Evolutionary conservation across 2,113 vertebrate species (phyloP), one percentile per base, ranked within the genome.

Genomic region (Phylloscopus whistleri): DNA sequence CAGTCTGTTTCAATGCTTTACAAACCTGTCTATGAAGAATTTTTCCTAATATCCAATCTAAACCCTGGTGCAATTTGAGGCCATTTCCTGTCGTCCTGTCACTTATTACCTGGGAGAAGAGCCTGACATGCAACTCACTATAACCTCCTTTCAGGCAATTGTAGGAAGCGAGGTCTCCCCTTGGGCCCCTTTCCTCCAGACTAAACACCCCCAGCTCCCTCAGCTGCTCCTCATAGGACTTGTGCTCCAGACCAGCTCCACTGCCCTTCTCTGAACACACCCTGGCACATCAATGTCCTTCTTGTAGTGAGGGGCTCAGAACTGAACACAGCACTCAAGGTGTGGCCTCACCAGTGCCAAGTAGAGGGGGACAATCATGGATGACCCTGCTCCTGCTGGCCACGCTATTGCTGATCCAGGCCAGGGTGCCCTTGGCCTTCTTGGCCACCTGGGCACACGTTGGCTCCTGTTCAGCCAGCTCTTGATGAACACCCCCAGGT

Each of bases 311-410:
- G 24, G n/a, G 21, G 12, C 14, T 1, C 44, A 72, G 39, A 59
- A 72, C 9, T 16, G 13, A 10, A 52, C 5, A 11, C 24, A 52
- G 6, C 0, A 41, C 8, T 58, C 0, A 1, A 66, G 24, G 8
- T 26, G 24, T 2, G 7, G 14, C 66, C 58, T 41, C 74, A 44
- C 5, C 37, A 79, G 16, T 16, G 14, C 8, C 0, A 0, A 58
- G 33, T 13, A 13, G 11, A 44, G 11, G 9, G 12, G 20, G 13
- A 31, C 13, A 10, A 8, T 30, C 30, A 6, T 5, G 9, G n/a
- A n/a, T n/a, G n/a, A n/a, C 24, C 23, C 44, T 72, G 51, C 0
- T 37, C 43, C 55, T 64, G 27, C 35, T 77, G 58, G 33, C 4
- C 51, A 39, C 24, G 44, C 37, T 7, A 8, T 0, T 58, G 5